Evolutionary conservation across 2,113 vertebrate genomes (phyloP), one percentile per base, ranked within the genome.

Genomic region (Scophthalmus maximus): DNA sequence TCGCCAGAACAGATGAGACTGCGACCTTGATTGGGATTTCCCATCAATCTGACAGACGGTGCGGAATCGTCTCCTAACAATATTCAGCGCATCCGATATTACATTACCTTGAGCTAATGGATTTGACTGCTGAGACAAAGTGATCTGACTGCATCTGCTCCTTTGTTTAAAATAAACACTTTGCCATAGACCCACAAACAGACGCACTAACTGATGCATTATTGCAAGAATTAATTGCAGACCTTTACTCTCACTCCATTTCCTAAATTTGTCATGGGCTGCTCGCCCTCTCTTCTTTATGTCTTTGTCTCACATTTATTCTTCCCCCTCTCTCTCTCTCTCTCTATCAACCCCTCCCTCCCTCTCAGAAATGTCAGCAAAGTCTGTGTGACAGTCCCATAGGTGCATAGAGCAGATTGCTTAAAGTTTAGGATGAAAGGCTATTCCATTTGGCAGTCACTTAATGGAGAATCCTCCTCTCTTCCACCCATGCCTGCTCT

Each of bases 41-140:
- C 69, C 18, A 70, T 73, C 57, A 72, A 23, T 81, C 55, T 69
- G 59, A 63, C 55, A 55, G 23, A 76, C 51, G 65, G 57, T 71
- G 60, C 71, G 18, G 42, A 78, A 69, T 76, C 34, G 44, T n/a
- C 49, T 47, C 64, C 78, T 78, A 80, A 77, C 65, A 32, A 77
- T 76, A 79, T 78, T 73, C 53, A 30, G 8, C 3, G 53, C 29
- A 34, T 17, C 18, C 53, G 6, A 78, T 76, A 77, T 77, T 67
- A 72, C 63, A 25, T 56, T 65, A 50, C 51, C 34, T 62, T 60
- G 63, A 36, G 49, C 36, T 79, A 69, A 81, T 83, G 74, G 66
- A 89, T 78, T 80, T 55, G 27, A 73, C 73, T 82, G 74, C 68
- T 55, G 82, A 81, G 90, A 80, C 67, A 58, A 73, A 79, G 64